These are phyloP conservation scores for Helogale parvula DNA, from an alignment of 2,113 vertebrate species.

Conservation along the genomic window DNA sequence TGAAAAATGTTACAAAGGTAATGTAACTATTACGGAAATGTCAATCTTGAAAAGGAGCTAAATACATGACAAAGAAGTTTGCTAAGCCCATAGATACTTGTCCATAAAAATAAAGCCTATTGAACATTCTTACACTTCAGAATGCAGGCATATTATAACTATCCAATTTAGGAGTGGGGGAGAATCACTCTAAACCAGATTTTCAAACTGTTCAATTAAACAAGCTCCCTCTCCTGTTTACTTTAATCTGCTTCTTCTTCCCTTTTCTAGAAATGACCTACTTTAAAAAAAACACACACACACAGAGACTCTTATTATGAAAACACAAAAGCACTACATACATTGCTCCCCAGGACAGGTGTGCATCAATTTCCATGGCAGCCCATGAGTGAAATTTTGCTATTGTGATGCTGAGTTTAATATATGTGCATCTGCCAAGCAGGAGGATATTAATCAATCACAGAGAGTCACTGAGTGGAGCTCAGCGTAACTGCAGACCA, in stretches of 20 bases:
- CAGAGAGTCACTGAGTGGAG: neutral
- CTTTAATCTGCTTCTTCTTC: constrained; percentile 4
- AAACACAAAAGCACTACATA: neutral
- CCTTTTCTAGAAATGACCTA: neutral
- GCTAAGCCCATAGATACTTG: neutral
- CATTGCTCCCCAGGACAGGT: neutral
- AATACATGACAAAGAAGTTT: constrained; percentile 27
- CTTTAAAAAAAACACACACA: neutral
- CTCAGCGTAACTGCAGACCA: neutral
- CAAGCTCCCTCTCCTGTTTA: neutral
- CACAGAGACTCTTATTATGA: neutral
- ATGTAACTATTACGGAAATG: neutral
- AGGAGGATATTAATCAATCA: constrained; percentile 8
- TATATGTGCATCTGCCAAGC: constrained; percentile 4
- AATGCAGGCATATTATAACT: neutral
- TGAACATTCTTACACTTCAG: neutral
- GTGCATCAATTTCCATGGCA: neutral
- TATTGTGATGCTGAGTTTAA: neutral
- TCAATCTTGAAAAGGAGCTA: constrained; percentile 27
- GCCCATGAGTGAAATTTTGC: neutral
- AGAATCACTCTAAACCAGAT: constrained; percentile 17
- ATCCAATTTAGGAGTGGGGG: neutral
- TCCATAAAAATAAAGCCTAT: neutral
- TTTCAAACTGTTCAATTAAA: constrained; percentile 44
- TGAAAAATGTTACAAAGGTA: constrained; percentile 45